phyloP scores from a whole-genome alignment of 1,140 invertebrate species.

The Ganaspis sp. region DNA sequence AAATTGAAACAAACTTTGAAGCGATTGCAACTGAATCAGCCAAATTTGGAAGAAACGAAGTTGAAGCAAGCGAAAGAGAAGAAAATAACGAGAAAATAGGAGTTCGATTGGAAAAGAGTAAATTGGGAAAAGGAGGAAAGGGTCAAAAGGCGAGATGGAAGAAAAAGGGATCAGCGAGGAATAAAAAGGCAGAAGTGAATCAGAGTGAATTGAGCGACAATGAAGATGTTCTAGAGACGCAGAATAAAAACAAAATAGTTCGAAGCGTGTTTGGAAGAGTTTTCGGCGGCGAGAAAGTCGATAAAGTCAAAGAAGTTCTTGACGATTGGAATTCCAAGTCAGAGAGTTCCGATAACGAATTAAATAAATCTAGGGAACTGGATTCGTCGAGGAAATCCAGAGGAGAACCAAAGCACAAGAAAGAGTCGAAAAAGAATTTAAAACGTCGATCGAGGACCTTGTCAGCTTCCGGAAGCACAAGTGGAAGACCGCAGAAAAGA shows the following conservation, averaged over 20 bases:
- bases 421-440: conserved; percentile 30
- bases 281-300: conserved; percentile 66
- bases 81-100: conserved; percentile 32
- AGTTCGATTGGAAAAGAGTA: conserved; percentile 40
- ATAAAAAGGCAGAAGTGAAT: conserved; percentile 32
- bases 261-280: conserved; percentile 71
- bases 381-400: conserved; percentile 16
- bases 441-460: background rate
- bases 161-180: conserved; percentile 37
- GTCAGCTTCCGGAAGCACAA: background rate
- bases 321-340: conserved; percentile 72
- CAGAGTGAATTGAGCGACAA: conserved; percentile 61
- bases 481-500: conserved; percentile 31
- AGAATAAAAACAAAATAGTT: conserved; percentile 71
- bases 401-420: conserved; percentile 35
- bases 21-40: no score
- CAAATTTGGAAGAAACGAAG: no score
- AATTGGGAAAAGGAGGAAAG: conserved; percentile 43
- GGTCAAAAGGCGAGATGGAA: conserved; percentile 26
- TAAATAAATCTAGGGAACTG: background rate
- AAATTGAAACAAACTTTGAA: background rate
- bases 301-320: conserved; percentile 71
- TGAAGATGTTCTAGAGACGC: conserved; percentile 50
- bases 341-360: conserved; percentile 55
- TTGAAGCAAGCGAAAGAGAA: conserved; percentile 27